phyloP scores from a whole-genome alignment of 2,797 vertebrate genomes.

The Ctenopoma multispine region DNA sequence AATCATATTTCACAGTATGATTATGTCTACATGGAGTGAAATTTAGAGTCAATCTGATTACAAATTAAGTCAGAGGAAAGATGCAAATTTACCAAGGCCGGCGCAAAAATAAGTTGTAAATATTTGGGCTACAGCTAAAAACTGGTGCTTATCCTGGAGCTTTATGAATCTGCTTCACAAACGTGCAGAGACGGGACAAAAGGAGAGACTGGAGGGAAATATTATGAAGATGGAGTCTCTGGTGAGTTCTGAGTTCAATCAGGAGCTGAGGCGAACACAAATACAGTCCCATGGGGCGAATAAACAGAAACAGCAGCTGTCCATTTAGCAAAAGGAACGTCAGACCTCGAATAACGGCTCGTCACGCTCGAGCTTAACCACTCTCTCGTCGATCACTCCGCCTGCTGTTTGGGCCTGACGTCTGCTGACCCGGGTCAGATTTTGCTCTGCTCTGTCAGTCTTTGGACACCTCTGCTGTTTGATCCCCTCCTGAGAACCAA shows the following conservation, averaged over 20 bases:
- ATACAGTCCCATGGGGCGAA: background rate
- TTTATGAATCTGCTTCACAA: background rate
- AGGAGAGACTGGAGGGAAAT: background rate
- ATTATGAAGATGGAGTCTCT: background rate
- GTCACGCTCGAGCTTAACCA: background rate
- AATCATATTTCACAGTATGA: background rate
- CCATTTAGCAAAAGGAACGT: background rate
- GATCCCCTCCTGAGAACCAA: conserved; percentile 36
- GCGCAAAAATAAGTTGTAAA: background rate
- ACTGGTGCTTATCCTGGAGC: background rate
- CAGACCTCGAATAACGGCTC: background rate
- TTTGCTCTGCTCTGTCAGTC: conserved; percentile 22
- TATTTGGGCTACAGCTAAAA: background rate
- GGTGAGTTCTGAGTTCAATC: background rate
- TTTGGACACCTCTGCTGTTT: conserved; percentile 37
- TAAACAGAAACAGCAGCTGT: background rate
- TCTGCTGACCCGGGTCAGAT: conserved; percentile 10
- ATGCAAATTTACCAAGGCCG: background rate
- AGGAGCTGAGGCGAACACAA: background rate
- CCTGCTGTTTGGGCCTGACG: background rate
- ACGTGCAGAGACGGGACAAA: background rate
- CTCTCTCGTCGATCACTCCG: background rate
- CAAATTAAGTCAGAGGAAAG: background rate
- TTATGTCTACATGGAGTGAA: background rate
- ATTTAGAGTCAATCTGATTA: background rate